Percentiles rank a stretch among this genome's conserved stretches.
Evolutionary conservation across 2,888 invertebrate genomes (phyloP).

Genomic region (Agonopterix alstromeriana): DNA sequence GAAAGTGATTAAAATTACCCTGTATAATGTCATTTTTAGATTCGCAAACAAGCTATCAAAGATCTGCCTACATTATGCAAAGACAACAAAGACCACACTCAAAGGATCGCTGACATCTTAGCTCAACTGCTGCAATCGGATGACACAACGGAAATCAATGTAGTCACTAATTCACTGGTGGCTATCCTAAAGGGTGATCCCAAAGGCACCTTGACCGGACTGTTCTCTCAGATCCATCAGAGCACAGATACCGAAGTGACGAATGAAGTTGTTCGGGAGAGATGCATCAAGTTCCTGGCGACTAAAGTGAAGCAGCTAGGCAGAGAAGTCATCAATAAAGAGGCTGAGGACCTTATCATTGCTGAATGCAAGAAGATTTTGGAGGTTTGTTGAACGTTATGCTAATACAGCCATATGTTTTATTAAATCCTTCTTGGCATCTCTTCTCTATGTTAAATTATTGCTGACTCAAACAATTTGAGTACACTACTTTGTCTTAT

Average conservation of each 20-base stretch:
- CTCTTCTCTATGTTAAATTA: too few relatives aligned
- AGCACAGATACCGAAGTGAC: conserved; percentile 69
- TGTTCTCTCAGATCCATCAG: conserved; percentile 76
- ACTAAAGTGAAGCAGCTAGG: conserved; percentile 88
- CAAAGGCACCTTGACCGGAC: conserved; percentile 75
- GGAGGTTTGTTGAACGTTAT: conserved; percentile 63
- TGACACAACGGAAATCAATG: conserved; percentile 88
- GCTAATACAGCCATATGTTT: too few relatives aligned
- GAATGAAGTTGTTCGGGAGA: conserved; percentile 86
- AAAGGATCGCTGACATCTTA: conserved; percentile 93
- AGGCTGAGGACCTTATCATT: conserved; percentile 90
- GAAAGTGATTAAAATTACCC: conserved; percentile 6
- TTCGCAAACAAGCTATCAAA: conserved; percentile 95
- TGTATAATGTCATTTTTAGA: conserved; percentile 71
- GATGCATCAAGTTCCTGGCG: conserved; percentile 92
- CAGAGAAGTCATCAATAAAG: conserved; percentile 86
- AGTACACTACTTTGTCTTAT: too few relatives aligned
- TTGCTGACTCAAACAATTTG: too few relatives aligned
- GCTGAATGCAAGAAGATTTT: conserved; percentile 91
- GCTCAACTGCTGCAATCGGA: conserved; percentile 93
- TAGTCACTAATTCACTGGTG: conserved; percentile 89
- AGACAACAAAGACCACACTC: conserved; percentile 88
- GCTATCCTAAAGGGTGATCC: conserved; percentile 86
- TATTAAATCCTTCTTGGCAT: too few relatives aligned
- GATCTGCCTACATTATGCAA: conserved; percentile 92